Base-by-base conservation (phyloP, 2,797 vertebrate genomes). In the Ctenopoma kingsleyae region DNA sequence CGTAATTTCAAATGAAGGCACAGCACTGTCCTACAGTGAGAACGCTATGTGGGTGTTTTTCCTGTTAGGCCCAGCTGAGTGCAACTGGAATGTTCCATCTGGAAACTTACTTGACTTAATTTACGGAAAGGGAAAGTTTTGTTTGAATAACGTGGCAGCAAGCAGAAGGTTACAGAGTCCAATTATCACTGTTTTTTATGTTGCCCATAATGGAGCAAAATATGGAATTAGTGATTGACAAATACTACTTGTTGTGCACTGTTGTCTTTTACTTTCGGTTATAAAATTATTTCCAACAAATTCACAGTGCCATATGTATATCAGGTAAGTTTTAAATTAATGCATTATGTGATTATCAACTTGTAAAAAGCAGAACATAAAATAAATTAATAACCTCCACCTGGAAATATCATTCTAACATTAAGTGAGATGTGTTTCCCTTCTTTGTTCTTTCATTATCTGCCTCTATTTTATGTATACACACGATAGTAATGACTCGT, bases 61-160 rank as follows among this genome's bases (percentile, higher is more conserved):
- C 16, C 48, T 65, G 25, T 59, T 59, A 25, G 22, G 6, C 46
- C 23, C 49, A 25, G 11, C 19, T 11, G 17, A 16, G 41, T 43
- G 41, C 4, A 15, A 59, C 32, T 40, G 65, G 65, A 80, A 78
- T 51, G 56, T 74, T 83, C 51, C 57, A 62, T 49, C 54, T 69
- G 53, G 41, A 80, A 78, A 71, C 23, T 16, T 23, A 8, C 38
- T 11, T 47, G 23, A 52, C 49, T 64, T 35, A 17, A 20, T 61
- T 52, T 32, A 56, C 12, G 46, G 25, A 48, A 51, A 58, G 15
- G 22, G 22, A 55, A 67, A 72, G 41, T 50, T 1, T 8, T 20
- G 17, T 44, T 67, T 76, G 54, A 71, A 71, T 59, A 9, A 60
- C 64, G 8, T 61, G 22, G 36, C 36, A 55, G 57, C 13, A 56